Conservation (phyloP, 30 jellyfish, hydroid and myxozoan genomes). For the Turritopsis dohrnii region DNA sequence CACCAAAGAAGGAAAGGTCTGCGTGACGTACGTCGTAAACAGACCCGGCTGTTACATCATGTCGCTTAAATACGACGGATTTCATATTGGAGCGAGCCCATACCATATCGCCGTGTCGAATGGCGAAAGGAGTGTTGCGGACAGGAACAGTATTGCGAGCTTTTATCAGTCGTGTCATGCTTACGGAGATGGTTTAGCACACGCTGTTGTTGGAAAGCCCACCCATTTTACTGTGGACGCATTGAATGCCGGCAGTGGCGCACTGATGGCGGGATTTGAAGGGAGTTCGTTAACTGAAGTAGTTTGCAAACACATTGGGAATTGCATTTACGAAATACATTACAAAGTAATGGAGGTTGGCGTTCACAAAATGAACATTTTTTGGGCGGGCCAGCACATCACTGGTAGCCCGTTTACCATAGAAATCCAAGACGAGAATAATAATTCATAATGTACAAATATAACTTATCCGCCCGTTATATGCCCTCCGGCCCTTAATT, state of each 20-base stretch:
- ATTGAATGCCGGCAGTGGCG: constrained; percentile 78
- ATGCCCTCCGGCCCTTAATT: too few relatives aligned
- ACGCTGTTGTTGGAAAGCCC: constrained; percentile 56
- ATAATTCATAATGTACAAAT: background rate
- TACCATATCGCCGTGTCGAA: constrained; percentile 44
- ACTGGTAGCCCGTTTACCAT: constrained; percentile 75
- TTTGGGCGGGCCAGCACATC: constrained; percentile 76
- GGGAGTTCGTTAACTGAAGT: constrained; percentile 64
- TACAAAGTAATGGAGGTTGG: constrained; percentile 52
- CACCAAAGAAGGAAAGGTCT: constrained; percentile 36
- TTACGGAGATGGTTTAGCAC: constrained; percentile 46
- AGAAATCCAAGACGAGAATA: constrained; percentile 30
- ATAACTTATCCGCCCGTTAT: too few relatives aligned
- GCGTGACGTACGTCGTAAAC: constrained; percentile 46
- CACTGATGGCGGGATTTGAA: constrained; percentile 71
- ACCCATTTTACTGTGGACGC: constrained; percentile 67
- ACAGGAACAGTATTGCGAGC: constrained; percentile 15
- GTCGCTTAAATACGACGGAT: constrained; percentile 68
- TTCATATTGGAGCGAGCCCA: constrained; percentile 83
- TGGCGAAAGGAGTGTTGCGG: constrained; percentile 16
- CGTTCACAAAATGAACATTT: constrained; percentile 41
- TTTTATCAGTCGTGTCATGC: constrained; percentile 44
- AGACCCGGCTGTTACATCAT: constrained; percentile 62
- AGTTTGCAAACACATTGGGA: constrained; percentile 71
- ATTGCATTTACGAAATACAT: constrained; percentile 70